A percentile compares a stretch with the other conserved stretches of the same genome.
Evolutionary conservation across 1,140 invertebrate genomes (phyloP).

Genomic region (Zeugodacus cucurbitae): DNA sequence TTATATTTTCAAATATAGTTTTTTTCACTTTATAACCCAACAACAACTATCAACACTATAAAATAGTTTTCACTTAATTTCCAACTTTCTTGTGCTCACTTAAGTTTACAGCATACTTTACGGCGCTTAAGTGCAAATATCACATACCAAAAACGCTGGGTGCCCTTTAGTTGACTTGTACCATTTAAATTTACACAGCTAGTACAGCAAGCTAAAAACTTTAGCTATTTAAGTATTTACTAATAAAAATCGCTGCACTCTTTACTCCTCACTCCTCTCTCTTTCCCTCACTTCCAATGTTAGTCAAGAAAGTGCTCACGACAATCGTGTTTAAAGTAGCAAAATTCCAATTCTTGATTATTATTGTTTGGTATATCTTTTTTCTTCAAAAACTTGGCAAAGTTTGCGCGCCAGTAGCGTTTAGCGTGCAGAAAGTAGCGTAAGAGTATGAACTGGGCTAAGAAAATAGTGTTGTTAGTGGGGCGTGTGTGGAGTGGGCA

Average conservation of each 20-base stretch:
- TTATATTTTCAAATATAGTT: no score
- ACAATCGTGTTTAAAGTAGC: slow-evolving; percentile 16
- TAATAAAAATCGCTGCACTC: not conserved
- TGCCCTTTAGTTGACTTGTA: not conserved
- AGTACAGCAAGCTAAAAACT: not conserved
- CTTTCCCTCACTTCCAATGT: not conserved
- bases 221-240: slow-evolving; percentile 29
- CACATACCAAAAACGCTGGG: not conserved
- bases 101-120: slow-evolving; percentile 11
- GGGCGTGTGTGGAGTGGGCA: not conserved
- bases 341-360: slow-evolving; percentile 26
- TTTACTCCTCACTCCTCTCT: not conserved
- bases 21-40: not conserved
- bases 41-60: not conserved
- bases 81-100: not conserved
- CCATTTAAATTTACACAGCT: not conserved
- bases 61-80: not conserved
- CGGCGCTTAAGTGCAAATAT: not conserved
- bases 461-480: not conserved
- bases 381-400: not conserved
- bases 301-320: not conserved
- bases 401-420: not conserved
- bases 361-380: slow-evolving; percentile 12
- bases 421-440: not conserved
- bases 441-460: not conserved